Percentiles rank a stretch among this genome's conserved stretches.
Evolutionary conservation across 2,797 vertebrate species (phyloP).

Genomic region (Hydrolagus colliei): DNA sequence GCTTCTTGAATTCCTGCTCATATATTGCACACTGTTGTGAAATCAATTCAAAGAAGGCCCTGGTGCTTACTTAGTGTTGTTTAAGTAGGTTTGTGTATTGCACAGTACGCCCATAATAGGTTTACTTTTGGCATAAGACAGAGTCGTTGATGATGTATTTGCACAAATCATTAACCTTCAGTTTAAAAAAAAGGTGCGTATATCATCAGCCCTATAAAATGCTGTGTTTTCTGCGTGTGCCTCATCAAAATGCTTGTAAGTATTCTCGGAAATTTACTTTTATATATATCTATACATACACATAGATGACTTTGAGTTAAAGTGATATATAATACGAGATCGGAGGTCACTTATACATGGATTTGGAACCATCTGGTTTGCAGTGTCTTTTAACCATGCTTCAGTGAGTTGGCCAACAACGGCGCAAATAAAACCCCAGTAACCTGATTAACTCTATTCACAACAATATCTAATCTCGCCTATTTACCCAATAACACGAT

Average conservation of each 20-base stretch:
- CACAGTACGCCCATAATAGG: slow-evolving; percentile 8
- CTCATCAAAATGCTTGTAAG: slow-evolving; percentile 15
- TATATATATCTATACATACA: not conserved
- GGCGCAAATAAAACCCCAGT: slow-evolving; percentile 23
- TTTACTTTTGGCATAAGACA: slow-evolving; percentile 1
- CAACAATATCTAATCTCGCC: slow-evolving; percentile 15
- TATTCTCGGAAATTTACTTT: not conserved
- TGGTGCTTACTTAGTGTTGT: slow-evolving; percentile 22
- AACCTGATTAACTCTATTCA: slow-evolving; percentile 29
- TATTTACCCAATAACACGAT: slow-evolving; percentile 28
- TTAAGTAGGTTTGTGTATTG: slow-evolving; percentile 13
- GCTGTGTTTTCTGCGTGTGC: not conserved
- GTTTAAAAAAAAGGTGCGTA: not conserved
- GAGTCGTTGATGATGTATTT: not conserved
- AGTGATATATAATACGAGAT: slow-evolving; percentile 57
- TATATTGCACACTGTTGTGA: slow-evolving; percentile 29
- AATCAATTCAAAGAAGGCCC: slow-evolving; percentile 28
- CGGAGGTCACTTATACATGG: slow-evolving; percentile 94
- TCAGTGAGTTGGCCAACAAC: slow-evolving; percentile 97
- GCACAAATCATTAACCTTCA: slow-evolving; percentile 23
- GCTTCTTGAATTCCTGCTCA: slow-evolving; percentile 27
- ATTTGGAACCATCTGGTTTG: slow-evolving; percentile 91
- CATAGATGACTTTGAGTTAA: slow-evolving; percentile 15
- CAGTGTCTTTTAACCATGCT: slow-evolving; percentile 96
- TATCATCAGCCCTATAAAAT: not conserved